Evolutionary conservation across 2,113 vertebrate species (phyloP).

Genomic region (Microtus richardsoni): DNA sequence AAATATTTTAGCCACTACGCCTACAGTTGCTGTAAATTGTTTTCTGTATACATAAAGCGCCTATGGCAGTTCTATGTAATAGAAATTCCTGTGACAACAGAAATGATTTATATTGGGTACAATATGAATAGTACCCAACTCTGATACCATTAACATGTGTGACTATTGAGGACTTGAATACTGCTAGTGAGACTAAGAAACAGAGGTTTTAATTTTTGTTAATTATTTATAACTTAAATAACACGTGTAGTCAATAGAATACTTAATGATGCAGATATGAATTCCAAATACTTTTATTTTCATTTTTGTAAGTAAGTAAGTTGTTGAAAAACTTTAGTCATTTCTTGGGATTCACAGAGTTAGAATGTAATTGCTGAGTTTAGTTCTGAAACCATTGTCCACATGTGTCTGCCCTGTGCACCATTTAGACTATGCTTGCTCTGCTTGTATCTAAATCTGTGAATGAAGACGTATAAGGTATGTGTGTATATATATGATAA

Average conservation of each 20-base stretch:
- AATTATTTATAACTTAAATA: constrained; percentile 28
- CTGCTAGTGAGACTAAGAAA: constrained; percentile 13
- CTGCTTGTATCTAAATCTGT: not conserved
- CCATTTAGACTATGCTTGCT: not conserved
- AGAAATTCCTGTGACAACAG: constrained; percentile 8
- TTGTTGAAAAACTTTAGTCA: constrained; percentile 22
- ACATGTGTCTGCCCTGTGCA: not conserved
- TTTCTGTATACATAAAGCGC: not conserved
- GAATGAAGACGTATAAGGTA: not conserved
- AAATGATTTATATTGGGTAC: constrained; percentile 18
- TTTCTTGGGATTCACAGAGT: constrained; percentile 47
- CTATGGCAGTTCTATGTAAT: not conserved
- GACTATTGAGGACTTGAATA: constrained; percentile 14
- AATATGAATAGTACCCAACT: not conserved
- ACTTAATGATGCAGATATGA: not conserved
- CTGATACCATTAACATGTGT: not conserved
- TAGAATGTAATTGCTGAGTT: not conserved
- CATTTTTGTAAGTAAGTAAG: constrained; percentile 15
- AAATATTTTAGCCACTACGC: not conserved
- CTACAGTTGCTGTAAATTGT: not conserved
- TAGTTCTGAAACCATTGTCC: not conserved
- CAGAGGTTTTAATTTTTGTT: constrained; percentile 42
- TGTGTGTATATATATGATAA: too few relatives aligned
- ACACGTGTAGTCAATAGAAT: not conserved
- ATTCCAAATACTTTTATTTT: not conserved